These are phyloP conservation scores for Chaetodon auriga DNA, from an alignment of 2,113 vertebrate genomes.

Conservation along the genomic window DNA sequence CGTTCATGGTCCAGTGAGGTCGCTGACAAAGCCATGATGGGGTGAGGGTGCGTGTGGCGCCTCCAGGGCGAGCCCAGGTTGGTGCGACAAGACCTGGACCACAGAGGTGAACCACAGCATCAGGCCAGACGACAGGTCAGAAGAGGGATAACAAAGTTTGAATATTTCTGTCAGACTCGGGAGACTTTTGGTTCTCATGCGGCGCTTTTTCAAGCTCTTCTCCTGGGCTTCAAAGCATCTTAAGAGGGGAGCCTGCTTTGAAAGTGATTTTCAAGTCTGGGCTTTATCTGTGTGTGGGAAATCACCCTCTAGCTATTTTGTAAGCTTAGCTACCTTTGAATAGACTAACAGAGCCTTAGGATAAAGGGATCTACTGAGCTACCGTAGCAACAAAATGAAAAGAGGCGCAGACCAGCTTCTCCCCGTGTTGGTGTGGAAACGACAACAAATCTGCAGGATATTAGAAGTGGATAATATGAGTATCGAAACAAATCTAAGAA, in stretches of 20 bases:
- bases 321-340: slow-evolving; percentile 81
- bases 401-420: slow-evolving; percentile 55
- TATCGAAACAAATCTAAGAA: slow-evolving; percentile 78
- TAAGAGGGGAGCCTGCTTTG: slow-evolving; percentile 73
- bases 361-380: slow-evolving; percentile 72
- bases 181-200: slow-evolving; percentile 57
- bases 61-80: slow-evolving; percentile 58
- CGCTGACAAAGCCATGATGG: slow-evolving; percentile 78
- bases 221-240: slow-evolving; percentile 77
- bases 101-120: slow-evolving; percentile 41
- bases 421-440: slow-evolving; percentile 33
- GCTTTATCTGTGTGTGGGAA: slow-evolving; percentile 80
- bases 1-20: slow-evolving; percentile 81
- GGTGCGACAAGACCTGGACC: slow-evolving; percentile 40
- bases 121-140: slow-evolving; percentile 31
- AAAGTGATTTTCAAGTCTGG: slow-evolving; percentile 79
- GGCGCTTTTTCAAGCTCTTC: slow-evolving; percentile 56
- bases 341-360: slow-evolving; percentile 73
- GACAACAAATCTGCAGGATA: slow-evolving; percentile 67
- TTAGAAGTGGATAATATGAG: slow-evolving; percentile 74
- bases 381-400: slow-evolving; percentile 60
- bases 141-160: slow-evolving; percentile 39
- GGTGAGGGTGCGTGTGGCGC: slow-evolving; percentile 73
- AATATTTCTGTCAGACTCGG: slow-evolving; percentile 48
- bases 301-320: slow-evolving; percentile 80